Conservation (phyloP, 1,140 invertebrate species). For the Tetraneura akinire region DNA sequence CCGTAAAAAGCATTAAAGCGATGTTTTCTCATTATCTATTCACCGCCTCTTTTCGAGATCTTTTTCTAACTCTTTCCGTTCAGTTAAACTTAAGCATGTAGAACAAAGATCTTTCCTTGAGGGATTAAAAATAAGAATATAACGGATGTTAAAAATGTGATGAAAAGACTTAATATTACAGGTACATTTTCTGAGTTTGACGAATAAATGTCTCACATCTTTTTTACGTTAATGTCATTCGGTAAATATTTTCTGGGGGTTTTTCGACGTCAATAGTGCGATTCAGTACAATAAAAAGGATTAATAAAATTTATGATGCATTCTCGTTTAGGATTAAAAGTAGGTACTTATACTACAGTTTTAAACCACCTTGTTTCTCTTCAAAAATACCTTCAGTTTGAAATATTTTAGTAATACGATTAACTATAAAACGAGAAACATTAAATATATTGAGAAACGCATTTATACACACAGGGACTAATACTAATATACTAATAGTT, state of each 20-base stretch:
- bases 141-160: conserved; percentile 14
- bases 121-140: neutral
- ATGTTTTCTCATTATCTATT: no score
- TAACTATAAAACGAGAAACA: conserved; percentile 25
- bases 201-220: neutral
- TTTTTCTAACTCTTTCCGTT: neutral
- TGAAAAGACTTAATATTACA: neutral
- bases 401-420: conserved; percentile 17
- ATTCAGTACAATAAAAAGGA: neutral
- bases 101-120: conserved; percentile 10
- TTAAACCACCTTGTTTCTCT: conserved; percentile 3
- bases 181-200: neutral
- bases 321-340: neutral
- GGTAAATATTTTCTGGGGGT: conserved; percentile 12
- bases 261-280: conserved; percentile 11
- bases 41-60: no score
- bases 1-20: no score
- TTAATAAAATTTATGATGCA: conserved; percentile 17
- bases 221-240: conserved; percentile 4
- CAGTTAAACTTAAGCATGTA: conserved; percentile 26
- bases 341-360: neutral
- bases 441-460: neutral
- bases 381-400: neutral
- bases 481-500: no score
- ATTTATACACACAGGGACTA: conserved; percentile 10